Base-by-base conservation (phyloP, 2,888 invertebrate genomes). In the Chrysina gloriosa region DNA sequence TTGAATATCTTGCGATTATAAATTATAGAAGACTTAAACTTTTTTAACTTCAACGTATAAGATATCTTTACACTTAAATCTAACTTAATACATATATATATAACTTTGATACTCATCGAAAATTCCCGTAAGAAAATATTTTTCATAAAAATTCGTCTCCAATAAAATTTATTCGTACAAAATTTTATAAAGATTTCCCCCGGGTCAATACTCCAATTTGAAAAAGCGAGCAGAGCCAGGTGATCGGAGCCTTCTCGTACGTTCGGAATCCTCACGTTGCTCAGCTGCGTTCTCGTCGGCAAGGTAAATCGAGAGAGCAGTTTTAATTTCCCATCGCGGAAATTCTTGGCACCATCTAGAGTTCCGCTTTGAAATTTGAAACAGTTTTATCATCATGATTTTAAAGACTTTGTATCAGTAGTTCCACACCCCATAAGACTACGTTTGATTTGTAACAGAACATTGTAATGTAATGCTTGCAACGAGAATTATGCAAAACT, bases 191-290 rank as follows among this genome's bases (percentile, higher is more conserved):
- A 52, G 34, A 27, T 27, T 61, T 16, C 42, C 19, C 58, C 16
- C 27, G 16, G 11, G 27, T 61, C 42, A 61, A 45, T 82, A 83
- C 71, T 81, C 78, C 39, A 92, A 80, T 70, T 87, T 86, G 82
- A 95, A 95, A 68, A 85, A 0, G 92, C 92, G 1, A 90, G 88
- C n/a, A 95, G 82, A 14, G 90, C 88, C n/a, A 94, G 86, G 80
- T 96, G 96, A 83, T 96, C 96, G 0, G 95, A 96, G 0, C 92
- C 93, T 63, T 89, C 85, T 1, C 83, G 82, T 45, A 84, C 82
- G 81, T 95, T 96, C 16, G 97, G 97, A 75, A 97, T 88, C 72
- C 74, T 77, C 69, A 94, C 87, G 0, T 79, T 72, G 0, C 83
- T 80, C 34, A 83, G 72, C 69, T 82, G 77, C 14, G 70, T 65